Percentiles rank a stretch among this genome's conserved stretches.
These are phyloP conservation scores for Psilanteris sp. DNA, from an alignment of 1,140 invertebrate genomes.

Conservation along the genomic window DNA sequence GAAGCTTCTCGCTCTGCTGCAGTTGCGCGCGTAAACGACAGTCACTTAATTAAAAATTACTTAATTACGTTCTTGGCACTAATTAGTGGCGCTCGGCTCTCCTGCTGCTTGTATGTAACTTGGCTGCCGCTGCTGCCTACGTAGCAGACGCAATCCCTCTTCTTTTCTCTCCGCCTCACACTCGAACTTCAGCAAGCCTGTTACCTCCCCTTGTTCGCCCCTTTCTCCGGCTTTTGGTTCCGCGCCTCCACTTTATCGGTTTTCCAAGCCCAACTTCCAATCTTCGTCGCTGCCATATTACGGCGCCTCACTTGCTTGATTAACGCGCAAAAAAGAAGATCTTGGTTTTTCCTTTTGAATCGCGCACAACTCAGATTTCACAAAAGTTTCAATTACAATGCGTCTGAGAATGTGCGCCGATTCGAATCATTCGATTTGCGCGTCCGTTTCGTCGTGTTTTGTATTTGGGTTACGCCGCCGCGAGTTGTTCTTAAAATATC, in stretches of 20 bases:
- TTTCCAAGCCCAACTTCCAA: no score
- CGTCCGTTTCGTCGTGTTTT: no score
- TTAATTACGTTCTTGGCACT: conserved; percentile 84
- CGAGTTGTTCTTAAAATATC: no score
- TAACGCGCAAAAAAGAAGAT: conserved; percentile 48
- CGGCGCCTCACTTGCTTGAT: conserved; percentile 52
- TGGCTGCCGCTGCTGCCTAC: conserved; percentile 67
- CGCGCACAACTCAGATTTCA: no score
- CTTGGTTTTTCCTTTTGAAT: conserved; percentile 32
- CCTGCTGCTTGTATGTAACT: conserved; percentile 62
- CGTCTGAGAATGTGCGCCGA: neutral
- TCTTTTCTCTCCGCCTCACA: conserved; percentile 64
- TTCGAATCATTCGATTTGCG: neutral
- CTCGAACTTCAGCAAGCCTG: conserved; percentile 58
- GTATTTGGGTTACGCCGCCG: no score
- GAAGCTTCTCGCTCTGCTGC: conserved; percentile 63
- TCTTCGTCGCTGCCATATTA: conserved; percentile 45
- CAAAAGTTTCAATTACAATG: conserved; percentile 33
- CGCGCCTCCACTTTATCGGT: conserved; percentile 11
- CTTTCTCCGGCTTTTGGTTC: conserved; percentile 1
- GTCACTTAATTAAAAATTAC: conserved; percentile 84
- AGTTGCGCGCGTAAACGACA: conserved; percentile 76
- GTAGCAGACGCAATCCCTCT: conserved; percentile 59
- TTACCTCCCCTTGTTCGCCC: conserved; percentile 53
- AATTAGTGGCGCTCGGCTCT: conserved; percentile 80